phyloP scores from a whole-genome alignment of 1,140 invertebrate genomes.

The Drosophila guanche region DNA sequence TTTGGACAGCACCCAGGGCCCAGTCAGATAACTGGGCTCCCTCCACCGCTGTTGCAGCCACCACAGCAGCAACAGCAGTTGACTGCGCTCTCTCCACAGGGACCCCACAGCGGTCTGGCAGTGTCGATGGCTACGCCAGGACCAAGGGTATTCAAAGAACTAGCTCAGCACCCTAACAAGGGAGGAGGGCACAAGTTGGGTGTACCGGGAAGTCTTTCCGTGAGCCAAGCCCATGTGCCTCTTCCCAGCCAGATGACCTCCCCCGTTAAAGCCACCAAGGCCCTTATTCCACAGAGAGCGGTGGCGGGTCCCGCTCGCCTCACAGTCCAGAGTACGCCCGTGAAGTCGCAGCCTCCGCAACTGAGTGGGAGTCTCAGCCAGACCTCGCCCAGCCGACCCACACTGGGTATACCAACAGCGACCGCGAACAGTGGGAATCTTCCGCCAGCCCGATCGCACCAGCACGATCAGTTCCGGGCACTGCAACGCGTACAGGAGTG shows the following conservation, averaged over 20 bases:
- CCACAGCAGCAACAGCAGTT: slow-evolving; percentile 18
- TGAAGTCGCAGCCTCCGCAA: slow-evolving; percentile 87
- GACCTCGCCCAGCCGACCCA: slow-evolving; percentile 56
- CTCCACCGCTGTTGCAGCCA: slow-evolving; percentile 31
- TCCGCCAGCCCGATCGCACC: slow-evolving; percentile 56
- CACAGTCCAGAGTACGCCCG: slow-evolving; percentile 85
- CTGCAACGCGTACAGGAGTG: slow-evolving; percentile 88
- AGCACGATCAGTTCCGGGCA: slow-evolving; percentile 78
- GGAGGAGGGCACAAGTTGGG: slow-evolving; percentile 32
- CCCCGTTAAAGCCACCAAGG: slow-evolving; percentile 27
- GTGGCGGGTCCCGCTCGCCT: slow-evolving; percentile 76
- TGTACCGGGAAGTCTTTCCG: slow-evolving; percentile 13
- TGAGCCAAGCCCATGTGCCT: slow-evolving; percentile 20
- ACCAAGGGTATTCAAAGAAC: slow-evolving; percentile 74
- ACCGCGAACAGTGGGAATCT: slow-evolving; percentile 5
- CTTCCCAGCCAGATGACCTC: slow-evolving; percentile 31
- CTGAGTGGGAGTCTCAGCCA: slow-evolving; percentile 84
- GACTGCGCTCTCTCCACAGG: slow-evolving; percentile 19
- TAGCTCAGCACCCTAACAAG: slow-evolving; percentile 71
- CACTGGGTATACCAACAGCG: slow-evolving; percentile 60
- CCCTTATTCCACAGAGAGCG: slow-evolving; percentile 67
- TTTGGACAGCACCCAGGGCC: slow-evolving; percentile 58
- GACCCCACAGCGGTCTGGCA: slow-evolving; percentile 45
- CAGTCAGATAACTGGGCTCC: slow-evolving; percentile 57
- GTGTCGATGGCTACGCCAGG: slow-evolving; percentile 82